Base-by-base conservation (phyloP, 2,888 invertebrate species). In the Euclidia mi region DNA sequence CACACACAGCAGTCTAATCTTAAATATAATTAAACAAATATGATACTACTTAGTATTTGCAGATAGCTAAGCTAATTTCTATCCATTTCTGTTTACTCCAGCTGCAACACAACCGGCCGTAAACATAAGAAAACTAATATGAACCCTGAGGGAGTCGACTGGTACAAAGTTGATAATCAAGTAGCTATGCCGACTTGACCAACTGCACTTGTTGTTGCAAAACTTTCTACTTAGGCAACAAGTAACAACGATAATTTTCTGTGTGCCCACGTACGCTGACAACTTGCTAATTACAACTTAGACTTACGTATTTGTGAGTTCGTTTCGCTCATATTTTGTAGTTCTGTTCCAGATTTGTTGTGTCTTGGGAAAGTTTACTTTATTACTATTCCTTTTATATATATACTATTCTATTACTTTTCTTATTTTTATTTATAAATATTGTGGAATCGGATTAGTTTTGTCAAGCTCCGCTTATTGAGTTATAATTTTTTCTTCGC, bases 161-260 rank as follows among this genome's bases (percentile, higher is more conserved):
- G 11, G 31, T 17, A 56, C 47, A 62, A 62, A 65, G 60, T 75
- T 43, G 20, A 48, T 60, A 63, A 68, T 59, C 57, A 69, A 57
- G 52, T 45, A 51, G 55, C 57, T 37, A 3, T 43, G 52, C 17
- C 6, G 43, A 59, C 60, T 76, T 69, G 73, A 76, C 64, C 66
- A 73, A 73, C 58, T 76, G 66, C 69, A 69, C 35, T 73, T 76
- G 62, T 75, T 68, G 68, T 75, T 71, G 3, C 15, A 7, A 42
- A 53, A 69, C 76, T 72, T 63, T 50, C 59, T 76, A 72, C 69
- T 69, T 47, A 65, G 38, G 32, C n/a, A n/a, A n/a, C n/a, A n/a
- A n/a, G n/a, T 29, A 46, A 67, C 56, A 59, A 47, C 55, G 10
- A 60, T 75, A 63, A 65, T 62, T 68, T 72, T 35, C 40, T 15